A percentile compares a stretch with the other conserved stretches of the same genome.
Conservation (phyloP, 2,888 invertebrate genomes). For the Acanthosepion esculentum region DNA sequence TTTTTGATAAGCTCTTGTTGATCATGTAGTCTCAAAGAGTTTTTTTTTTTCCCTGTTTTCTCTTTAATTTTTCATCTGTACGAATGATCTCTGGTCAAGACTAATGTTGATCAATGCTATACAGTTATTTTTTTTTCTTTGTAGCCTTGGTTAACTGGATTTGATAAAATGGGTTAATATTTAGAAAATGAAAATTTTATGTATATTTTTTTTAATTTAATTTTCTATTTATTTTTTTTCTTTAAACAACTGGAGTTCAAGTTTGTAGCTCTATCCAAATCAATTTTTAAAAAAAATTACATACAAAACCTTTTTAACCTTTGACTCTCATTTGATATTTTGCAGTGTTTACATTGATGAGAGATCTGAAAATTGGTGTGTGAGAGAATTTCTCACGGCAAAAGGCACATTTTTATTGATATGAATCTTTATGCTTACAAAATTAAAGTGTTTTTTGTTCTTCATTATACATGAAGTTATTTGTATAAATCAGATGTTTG, state of each 20-base stretch:
- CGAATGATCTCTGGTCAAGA: not conserved
- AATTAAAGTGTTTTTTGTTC: not conserved
- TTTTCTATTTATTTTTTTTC: too few relatives aligned
- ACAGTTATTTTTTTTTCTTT: not conserved
- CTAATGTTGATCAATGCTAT: not conserved
- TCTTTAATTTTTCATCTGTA: too few relatives aligned
- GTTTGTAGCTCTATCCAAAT: not conserved
- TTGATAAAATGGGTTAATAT: not conserved
- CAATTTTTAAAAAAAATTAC: not conserved
- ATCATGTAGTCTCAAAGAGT: too few relatives aligned
- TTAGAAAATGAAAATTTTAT: too few relatives aligned
- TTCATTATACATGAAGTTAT: not conserved
- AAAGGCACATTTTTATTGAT: not conserved
- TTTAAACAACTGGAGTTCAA: too few relatives aligned
- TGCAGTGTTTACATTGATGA: not conserved
- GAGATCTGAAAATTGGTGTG: not conserved
- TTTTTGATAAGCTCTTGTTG: too few relatives aligned
- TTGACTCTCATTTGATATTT: not conserved
- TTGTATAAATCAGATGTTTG: constrained; percentile 11
- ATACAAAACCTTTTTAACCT: not conserved
- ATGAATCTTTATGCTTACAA: not conserved
- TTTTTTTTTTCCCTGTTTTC: too few relatives aligned
- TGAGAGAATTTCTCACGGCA: not conserved
- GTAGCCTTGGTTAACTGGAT: not conserved
- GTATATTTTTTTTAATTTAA: too few relatives aligned